Evolutionary conservation across 1,140 invertebrate species (phyloP).

Genomic region (Nephila pilipes): DNA sequence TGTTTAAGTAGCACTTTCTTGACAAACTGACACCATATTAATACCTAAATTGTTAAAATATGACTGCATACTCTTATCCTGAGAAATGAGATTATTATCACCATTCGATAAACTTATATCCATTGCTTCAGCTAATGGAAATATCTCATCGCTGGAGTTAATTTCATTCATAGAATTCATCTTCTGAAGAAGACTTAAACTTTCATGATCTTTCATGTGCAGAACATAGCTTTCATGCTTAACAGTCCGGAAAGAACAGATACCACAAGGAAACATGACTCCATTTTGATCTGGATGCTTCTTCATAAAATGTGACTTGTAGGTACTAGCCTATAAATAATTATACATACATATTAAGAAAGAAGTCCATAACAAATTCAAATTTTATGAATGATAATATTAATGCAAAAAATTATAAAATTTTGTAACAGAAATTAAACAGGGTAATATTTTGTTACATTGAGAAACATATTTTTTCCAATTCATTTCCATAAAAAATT

Average conservation of each 20-base stretch:
- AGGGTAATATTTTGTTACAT: too few species aligned
- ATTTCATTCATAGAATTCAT: constrained; percentile 46
- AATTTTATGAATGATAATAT: neutral
- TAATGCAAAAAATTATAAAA: too few species aligned
- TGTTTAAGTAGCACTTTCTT: constrained; percentile 51
- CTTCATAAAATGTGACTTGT: constrained; percentile 84
- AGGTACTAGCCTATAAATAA: constrained; percentile 83
- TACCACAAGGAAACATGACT: constrained; percentile 80
- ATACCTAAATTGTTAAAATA: constrained; percentile 66
- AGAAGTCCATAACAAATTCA: neutral
- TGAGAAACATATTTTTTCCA: too few species aligned
- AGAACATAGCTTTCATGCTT: constrained; percentile 80
- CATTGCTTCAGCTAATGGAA: constrained; percentile 68
- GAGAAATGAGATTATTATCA: constrained; percentile 32
- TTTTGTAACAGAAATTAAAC: too few species aligned
- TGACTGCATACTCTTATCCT: constrained; percentile 59
- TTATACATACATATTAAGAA: neutral
- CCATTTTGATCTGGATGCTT: constrained; percentile 82
- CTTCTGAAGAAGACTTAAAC: constrained; percentile 70
- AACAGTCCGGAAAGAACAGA: constrained; percentile 81
- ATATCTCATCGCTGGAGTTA: constrained; percentile 55
- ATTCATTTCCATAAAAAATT: too few species aligned
- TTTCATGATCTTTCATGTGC: constrained; percentile 81
- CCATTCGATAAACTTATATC: constrained; percentile 67
- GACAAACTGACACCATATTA: constrained; percentile 61